A percentile compares a stretch with the other conserved stretches of the same genome.
These are phyloP conservation scores for Pygoscelis adeliae DNA, from an alignment of 2,113 vertebrate genomes.

Conservation along the genomic window DNA sequence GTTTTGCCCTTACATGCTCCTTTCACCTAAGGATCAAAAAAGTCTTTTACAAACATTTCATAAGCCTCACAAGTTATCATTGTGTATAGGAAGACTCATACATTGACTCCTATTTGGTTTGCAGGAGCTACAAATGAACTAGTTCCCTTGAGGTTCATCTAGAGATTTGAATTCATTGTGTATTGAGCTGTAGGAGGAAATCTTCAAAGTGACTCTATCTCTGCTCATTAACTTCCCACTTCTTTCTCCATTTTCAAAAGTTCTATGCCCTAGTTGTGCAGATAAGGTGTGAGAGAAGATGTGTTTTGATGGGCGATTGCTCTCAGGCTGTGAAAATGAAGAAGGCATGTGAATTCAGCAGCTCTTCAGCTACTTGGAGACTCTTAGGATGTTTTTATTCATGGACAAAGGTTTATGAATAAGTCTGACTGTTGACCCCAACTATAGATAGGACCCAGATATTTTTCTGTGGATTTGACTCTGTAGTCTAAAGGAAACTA, in stretches of 20 bases:
- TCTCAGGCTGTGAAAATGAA: not conserved
- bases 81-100: not conserved
- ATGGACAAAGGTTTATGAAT: not conserved
- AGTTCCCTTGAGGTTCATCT: not conserved
- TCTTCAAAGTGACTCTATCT: not conserved
- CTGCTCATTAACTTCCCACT: not conserved
- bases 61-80: not conserved
- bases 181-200: not conserved
- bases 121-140: not conserved
- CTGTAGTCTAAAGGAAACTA: not conserved
- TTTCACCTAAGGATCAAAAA: not conserved
- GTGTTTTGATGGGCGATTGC: not conserved
- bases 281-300: not conserved
- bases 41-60: not conserved
- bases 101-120: not conserved
- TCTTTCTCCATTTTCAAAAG: not conserved
- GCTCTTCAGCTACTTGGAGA: not conserved
- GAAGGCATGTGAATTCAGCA: not conserved
- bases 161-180: not conserved
- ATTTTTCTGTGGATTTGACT: not conserved
- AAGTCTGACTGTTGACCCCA: not conserved
- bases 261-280: not conserved
- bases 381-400: not conserved
- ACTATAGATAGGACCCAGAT: not conserved
- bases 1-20: not conserved